These are phyloP conservation scores for Pyrrhia umbra DNA, from an alignment of 2,888 invertebrate genomes.

Conservation along the genomic window DNA sequence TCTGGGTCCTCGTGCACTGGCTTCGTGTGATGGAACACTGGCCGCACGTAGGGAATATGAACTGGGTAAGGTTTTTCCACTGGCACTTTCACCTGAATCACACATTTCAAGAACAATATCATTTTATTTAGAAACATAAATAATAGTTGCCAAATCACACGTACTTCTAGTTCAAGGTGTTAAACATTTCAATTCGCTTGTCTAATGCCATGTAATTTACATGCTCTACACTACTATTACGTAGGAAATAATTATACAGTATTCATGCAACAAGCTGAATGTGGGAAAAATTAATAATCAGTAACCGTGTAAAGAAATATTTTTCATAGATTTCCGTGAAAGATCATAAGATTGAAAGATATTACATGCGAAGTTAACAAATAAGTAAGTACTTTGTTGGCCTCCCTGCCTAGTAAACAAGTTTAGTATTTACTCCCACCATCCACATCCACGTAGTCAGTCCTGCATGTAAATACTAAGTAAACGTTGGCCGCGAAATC, in stretches of 20 bases:
- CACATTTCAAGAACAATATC: conserved; percentile 17
- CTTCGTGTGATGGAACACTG: conserved; percentile 87
- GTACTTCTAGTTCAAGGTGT: conserved; percentile 35
- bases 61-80: conserved; percentile 94
- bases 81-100: conserved; percentile 91
- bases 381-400: conserved; percentile 5
- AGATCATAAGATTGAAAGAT: conserved; percentile 28
- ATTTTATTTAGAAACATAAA: conserved; percentile 10
- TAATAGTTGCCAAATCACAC: neutral
- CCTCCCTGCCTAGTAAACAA: conserved; percentile 21
- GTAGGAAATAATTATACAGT: conserved; percentile 48
- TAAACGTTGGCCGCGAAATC: conserved; percentile 35
- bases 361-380: conserved; percentile 48
- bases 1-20: conserved; percentile 77
- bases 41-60: conserved; percentile 91
- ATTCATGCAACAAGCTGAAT: conserved; percentile 50
- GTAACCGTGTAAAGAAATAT: conserved; percentile 38
- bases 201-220: conserved; percentile 37
- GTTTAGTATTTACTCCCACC: neutral
- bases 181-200: conserved; percentile 43
- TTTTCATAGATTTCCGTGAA: conserved; percentile 44
- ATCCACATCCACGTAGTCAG: conserved; percentile 18
- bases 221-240: conserved; percentile 47
- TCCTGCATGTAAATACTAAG: conserved; percentile 34
- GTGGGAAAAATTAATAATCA: conserved; percentile 39